Percentiles rank a stretch among this genome's conserved stretches.
Conservation (phyloP, 2,797 vertebrate species). For the Gila robusta region DNA sequence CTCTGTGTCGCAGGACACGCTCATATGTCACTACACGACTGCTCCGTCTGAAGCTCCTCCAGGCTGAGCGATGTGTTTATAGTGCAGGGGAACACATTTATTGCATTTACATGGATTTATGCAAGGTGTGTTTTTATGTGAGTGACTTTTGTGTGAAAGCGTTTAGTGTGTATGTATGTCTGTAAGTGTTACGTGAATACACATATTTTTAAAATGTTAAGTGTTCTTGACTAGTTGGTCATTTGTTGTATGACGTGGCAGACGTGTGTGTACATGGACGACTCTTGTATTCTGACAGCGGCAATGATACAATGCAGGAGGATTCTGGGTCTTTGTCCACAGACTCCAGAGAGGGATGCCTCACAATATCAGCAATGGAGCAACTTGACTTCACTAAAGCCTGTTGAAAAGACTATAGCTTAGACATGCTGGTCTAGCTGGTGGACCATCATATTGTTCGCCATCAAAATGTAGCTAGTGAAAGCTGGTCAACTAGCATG, state of each 20-base stretch:
- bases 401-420: not conserved
- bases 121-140: slow-evolving; percentile 64
- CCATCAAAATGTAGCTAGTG: not conserved
- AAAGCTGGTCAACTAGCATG: not conserved
- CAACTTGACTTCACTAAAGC: not conserved
- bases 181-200: slow-evolving; percentile 62
- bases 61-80: slow-evolving; percentile 72
- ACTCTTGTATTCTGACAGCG: slow-evolving; percentile 27
- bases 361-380: slow-evolving; percentile 23
- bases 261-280: slow-evolving; percentile 34
- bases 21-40: slow-evolving; percentile 70
- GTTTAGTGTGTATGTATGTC: slow-evolving; percentile 54
- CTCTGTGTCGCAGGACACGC: slow-evolving; percentile 64
- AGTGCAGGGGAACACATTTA: slow-evolving; percentile 75
- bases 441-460: not conserved
- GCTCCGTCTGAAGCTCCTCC: slow-evolving; percentile 73
- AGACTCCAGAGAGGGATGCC: slow-evolving; percentile 7
- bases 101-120: slow-evolving; percentile 74
- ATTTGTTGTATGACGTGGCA: slow-evolving; percentile 62
- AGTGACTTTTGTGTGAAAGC: slow-evolving; percentile 67
- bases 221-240: slow-evolving; percentile 33
- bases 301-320: slow-evolving; percentile 52
- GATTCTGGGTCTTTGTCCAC: slow-evolving; percentile 33
- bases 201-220: slow-evolving; percentile 41
- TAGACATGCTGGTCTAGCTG: not conserved